Conservation (phyloP, 1,140 invertebrate genomes). For the Ladona fulva region DNA sequence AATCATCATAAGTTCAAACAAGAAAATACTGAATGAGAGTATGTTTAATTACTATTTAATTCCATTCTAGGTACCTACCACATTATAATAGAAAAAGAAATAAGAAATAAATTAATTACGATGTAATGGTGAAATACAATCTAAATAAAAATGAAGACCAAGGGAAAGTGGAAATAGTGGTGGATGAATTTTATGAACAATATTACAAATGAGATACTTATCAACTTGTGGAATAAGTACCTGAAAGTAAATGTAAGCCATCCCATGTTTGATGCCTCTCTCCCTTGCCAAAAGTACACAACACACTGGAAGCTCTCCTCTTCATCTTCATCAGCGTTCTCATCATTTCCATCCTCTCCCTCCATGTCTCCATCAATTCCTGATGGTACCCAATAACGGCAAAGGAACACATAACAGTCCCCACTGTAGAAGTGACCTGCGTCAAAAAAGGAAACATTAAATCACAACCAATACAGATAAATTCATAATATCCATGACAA, state of each 20-base stretch:
- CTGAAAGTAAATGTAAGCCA: conserved; percentile 99
- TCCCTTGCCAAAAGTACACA: conserved; percentile 99
- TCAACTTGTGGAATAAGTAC: conserved; percentile 30
- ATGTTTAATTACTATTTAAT: too few relatives aligned
- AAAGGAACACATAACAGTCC: conserved; percentile 98
- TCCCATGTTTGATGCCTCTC: conserved; percentile 96
- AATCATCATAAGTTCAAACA: too few relatives aligned
- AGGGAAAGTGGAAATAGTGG: too few relatives aligned
- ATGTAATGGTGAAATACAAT: too few relatives aligned
- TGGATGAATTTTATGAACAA: too few relatives aligned
- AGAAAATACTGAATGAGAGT: too few relatives aligned
- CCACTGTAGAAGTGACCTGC: conserved; percentile 77
- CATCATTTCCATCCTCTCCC: conserved; percentile 50
- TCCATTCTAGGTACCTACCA: too few relatives aligned
- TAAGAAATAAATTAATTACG: too few relatives aligned
- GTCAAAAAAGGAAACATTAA: conserved; percentile 20
- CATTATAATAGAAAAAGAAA: too few relatives aligned
- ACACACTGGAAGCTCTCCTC: conserved; percentile 92
- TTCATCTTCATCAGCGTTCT: conserved; percentile 50
- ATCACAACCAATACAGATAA: background rate
- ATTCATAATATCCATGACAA: too few relatives aligned
- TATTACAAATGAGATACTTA: too few relatives aligned
- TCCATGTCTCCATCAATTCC: conserved; percentile 46
- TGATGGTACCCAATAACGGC: conserved; percentile 80
- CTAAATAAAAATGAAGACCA: too few relatives aligned